Evolutionary conservation across 2,113 vertebrate species (phyloP), one percentile per base, ranked within the genome.

Genomic region (Ploceus nigricollis): DNA sequence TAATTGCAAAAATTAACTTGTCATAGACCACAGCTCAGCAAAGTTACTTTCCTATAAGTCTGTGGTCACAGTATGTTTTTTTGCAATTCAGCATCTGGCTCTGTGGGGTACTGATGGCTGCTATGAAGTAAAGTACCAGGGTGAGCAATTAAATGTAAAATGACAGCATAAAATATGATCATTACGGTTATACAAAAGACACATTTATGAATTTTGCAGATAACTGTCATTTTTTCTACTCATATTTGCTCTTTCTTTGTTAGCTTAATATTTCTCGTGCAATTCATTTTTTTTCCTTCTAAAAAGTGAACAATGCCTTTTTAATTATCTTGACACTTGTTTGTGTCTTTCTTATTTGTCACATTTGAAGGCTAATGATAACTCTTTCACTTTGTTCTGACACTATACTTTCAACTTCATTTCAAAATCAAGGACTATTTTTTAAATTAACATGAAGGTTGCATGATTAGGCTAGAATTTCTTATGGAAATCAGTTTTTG

Each of bases 201-300:
- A 98, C 98, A 98, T 98, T 99, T 99, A 99, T 98, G 98, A 98
- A 98, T 98, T 98, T 98, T 99, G 98, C 98, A 98, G 98, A 98
- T 99, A 98, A 98, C 98, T 98, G 98, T 98, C 98, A 98, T 98
- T 98, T 99, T 98, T 98, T 97, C 96, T 97, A 94, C 97, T 98
- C 96, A 92, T 98, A 98, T 98, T 98, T 98, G 98, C 97, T 98
- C 98, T 97, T 97, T 97, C 98, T 98, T 99, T 98, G 97, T 98
- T 98, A 98, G 98, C 97, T 97, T 98, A 98, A 98, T 98, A 98
- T 97, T 98, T 98, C 96, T 97, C 87, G 89, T 95, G 97, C 97
- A 97, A 94, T 97, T 98, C 98, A 96, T 98, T 98, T 98, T 98
- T 73, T 97, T 97, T 90, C 69, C 96, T 93, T 96, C 89, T 96